Evolutionary conservation across 2,797 vertebrate genomes (phyloP), one percentile per base, ranked within the genome.

Genomic region (Sebastes hopkinsi): DNA sequence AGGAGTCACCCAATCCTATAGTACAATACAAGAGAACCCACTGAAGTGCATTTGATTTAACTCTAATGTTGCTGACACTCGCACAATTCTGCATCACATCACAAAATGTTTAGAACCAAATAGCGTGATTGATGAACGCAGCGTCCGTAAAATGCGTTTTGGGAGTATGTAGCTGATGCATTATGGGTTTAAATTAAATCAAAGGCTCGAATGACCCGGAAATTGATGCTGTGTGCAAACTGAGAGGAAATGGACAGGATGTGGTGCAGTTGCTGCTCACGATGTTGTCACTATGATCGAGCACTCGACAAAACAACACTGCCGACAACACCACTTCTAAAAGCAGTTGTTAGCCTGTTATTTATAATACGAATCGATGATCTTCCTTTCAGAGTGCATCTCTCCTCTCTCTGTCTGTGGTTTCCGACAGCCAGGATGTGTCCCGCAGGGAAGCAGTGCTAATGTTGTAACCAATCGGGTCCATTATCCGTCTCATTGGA

Each of bases 31-130:
- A 75, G 80, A 64, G 22, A 83, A 62, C 46, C 81, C 85, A 84
- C 70, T 72, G 75, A 85, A 88, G 86, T 91, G 92, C 92, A 78
- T 88, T 77, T 68, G 20, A 77, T 82, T 87, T 36, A 68, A 60
- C 65, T 69, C 58, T 4, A 23, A 86, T n/a, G 75, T 16, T n/a
- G 80, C 54, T 27, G 72, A 64, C 72, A 79, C 68, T 74, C 18
- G 22, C 78, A 82, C 56, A n/a, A 66, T 54, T 71, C 62, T 60
- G 84, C 66, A 75, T 89, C 84, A 78, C 75, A 16, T 75, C 67
- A 56, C 81, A 67, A 79, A 55, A 36, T 79, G 70, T 38, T 61
- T 3, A 74, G 50, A 85, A 77, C 74, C 56, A 32, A 59, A 73
- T 5, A 78, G 13, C 20, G 36, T 12, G 42, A 54, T 11, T 58